phyloP scores from a whole-genome alignment of 2,888 invertebrate genomes.

The Andricus curvator region DNA sequence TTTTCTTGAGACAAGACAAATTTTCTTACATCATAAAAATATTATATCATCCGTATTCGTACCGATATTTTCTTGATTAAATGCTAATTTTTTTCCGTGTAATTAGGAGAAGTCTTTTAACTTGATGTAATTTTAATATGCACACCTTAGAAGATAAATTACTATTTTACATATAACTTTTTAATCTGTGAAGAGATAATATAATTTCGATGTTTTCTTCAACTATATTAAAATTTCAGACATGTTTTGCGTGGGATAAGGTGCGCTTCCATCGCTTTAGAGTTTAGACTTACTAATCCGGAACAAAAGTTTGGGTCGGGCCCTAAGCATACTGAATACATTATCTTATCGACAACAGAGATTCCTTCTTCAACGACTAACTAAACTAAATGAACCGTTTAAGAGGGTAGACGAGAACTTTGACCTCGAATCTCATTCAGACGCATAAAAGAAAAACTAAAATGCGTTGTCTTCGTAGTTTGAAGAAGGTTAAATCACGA shows the following conservation, averaged over 20 bases:
- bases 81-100: no score
- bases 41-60: no score
- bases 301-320: background rate
- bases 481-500: constrained; percentile 44
- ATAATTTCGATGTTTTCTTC: background rate
- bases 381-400: background rate
- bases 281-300: background rate
- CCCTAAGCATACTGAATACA: background rate
- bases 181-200: background rate
- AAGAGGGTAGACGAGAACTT: background rate
- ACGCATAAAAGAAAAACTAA: constrained; percentile 9
- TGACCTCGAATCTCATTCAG: background rate
- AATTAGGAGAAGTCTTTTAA: no score
- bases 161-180: background rate
- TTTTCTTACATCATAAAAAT: no score
- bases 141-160: background rate
- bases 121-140: no score
- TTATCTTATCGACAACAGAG: background rate
- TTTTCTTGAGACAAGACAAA: no score
- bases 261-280: background rate
- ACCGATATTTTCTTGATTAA: no score
- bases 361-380: background rate
- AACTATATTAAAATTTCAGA: background rate
- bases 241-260: background rate
- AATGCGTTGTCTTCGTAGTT: constrained; percentile 46